phyloP scores from a whole-genome alignment of 2,888 invertebrate genomes.

The Tholera decimalis region DNA sequence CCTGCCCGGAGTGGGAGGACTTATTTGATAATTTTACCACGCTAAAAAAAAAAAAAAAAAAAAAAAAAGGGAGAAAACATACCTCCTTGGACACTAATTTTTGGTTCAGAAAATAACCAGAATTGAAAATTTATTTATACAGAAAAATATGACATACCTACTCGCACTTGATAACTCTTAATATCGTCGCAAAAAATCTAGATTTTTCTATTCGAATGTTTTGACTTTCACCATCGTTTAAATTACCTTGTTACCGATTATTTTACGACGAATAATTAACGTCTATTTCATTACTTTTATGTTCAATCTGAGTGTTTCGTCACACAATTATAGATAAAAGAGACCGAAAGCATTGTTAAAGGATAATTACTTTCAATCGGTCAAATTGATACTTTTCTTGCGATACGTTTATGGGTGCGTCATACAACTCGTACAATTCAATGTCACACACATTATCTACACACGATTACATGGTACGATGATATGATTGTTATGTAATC shows the following conservation, averaged over 20 bases:
- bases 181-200: slow-evolving; percentile 17
- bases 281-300: slow-evolving; percentile 24
- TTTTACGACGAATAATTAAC: slow-evolving; percentile 42
- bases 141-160: not conserved
- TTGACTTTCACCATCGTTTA: slow-evolving; percentile 41
- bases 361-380: slow-evolving; percentile 24
- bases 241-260: slow-evolving; percentile 36
- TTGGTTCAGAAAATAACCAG: not conserved
- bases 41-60: no score
- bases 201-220: slow-evolving; percentile 19
- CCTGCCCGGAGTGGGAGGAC: no score
- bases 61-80: no score
- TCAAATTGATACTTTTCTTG: slow-evolving; percentile 50
- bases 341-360: slow-evolving; percentile 10
- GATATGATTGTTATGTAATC: slow-evolving; percentile 55
- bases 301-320: slow-evolving; percentile 19
- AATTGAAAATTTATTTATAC: not conserved
- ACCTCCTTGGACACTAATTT: not conserved
- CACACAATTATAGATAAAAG: slow-evolving; percentile 31
- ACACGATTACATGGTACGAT: slow-evolving; percentile 41
- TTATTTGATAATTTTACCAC: no score
- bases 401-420: slow-evolving; percentile 53
- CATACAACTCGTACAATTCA: slow-evolving; percentile 59
- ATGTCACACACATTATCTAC: slow-evolving; percentile 61
- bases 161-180: not conserved